Conservation (phyloP, 2,113 vertebrate genomes). For the Seriola aureovittata region DNA sequence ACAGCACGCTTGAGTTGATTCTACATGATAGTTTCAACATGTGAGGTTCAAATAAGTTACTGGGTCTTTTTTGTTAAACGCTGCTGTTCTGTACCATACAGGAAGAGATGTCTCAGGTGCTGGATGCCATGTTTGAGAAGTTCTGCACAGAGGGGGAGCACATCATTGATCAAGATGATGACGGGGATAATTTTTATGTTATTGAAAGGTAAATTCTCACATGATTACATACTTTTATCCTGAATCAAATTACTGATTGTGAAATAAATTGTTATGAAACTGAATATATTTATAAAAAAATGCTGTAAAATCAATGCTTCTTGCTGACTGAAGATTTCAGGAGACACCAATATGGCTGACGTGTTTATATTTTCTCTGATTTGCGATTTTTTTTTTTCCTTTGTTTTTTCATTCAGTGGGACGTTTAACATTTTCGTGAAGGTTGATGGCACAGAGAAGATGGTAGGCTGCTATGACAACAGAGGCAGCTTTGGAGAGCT, state of each 20-base stretch:
- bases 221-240: not conserved
- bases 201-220: slow-evolving; percentile 89
- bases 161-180: slow-evolving; percentile 97
- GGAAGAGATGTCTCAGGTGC: slow-evolving; percentile 98
- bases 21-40: not conserved
- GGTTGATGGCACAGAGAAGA: slow-evolving; percentile 89
- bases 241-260: not conserved
- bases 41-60: not conserved
- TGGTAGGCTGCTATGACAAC: slow-evolving; percentile 95
- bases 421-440: slow-evolving; percentile 94
- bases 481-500: slow-evolving; percentile 97
- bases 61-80: not conserved
- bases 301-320: not conserved
- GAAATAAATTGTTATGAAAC: not conserved
- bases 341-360: not conserved
- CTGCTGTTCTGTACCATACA: slow-evolving; percentile 58
- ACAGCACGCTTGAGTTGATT: not conserved
- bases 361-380: not conserved
- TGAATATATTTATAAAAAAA: not conserved
- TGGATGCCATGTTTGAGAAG: slow-evolving; percentile 99
- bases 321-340: not conserved
- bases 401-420: slow-evolving; percentile 86
- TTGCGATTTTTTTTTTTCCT: not conserved
- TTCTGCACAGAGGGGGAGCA: slow-evolving; percentile 91
- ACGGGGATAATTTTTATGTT: slow-evolving; percentile 99